phyloP scores from a whole-genome alignment of 92 coral and sea anemone species.

The Epizoanthus illoricatus region DNA sequence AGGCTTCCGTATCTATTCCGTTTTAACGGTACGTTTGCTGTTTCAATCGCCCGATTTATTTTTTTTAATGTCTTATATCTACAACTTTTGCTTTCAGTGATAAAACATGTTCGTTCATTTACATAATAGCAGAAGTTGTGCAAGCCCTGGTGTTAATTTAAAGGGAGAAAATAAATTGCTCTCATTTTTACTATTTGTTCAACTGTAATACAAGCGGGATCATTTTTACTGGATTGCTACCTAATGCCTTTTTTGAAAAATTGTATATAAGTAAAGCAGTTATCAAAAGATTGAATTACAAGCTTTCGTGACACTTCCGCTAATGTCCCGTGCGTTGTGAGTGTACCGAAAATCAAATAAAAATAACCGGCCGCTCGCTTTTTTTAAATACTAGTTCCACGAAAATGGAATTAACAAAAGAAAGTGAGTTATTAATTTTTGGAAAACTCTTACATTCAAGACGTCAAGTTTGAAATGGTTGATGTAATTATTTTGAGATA shows the following conservation, averaged over 20 bases:
- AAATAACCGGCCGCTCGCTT: constrained; percentile 21
- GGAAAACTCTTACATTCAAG: constrained; percentile 23
- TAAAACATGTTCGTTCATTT: constrained; percentile 25
- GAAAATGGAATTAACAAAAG: constrained; percentile 20
- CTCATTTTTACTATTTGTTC: constrained; percentile 15
- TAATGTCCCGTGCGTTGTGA: too few species aligned
- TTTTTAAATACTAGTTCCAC: constrained; percentile 20
- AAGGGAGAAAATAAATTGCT: constrained; percentile 31
- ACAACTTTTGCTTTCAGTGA: constrained; percentile 25
- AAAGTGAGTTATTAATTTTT: constrained; percentile 14
- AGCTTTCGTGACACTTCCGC: constrained; percentile 24
- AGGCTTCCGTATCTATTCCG: too few species aligned
- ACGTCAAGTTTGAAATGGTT: constrained; percentile 23
- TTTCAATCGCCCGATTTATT: constrained; percentile 29
- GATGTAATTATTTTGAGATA: constrained; percentile 21
- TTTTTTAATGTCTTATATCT: constrained; percentile 21
- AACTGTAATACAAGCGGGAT: constrained; percentile 22
- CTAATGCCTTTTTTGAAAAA: constrained; percentile 11
- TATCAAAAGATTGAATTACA: constrained; percentile 21
- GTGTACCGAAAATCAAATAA: constrained; percentile 18
- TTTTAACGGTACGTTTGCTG: neutral
- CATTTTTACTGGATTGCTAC: constrained; percentile 20
- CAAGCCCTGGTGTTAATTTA: constrained; percentile 28
- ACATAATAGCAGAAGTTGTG: constrained; percentile 29
- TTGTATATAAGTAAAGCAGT: constrained; percentile 6